Evolutionary conservation across 2,113 vertebrate genomes (phyloP), one percentile per base, ranked within the genome.

Genomic region (Trochalopteron elliotii): DNA sequence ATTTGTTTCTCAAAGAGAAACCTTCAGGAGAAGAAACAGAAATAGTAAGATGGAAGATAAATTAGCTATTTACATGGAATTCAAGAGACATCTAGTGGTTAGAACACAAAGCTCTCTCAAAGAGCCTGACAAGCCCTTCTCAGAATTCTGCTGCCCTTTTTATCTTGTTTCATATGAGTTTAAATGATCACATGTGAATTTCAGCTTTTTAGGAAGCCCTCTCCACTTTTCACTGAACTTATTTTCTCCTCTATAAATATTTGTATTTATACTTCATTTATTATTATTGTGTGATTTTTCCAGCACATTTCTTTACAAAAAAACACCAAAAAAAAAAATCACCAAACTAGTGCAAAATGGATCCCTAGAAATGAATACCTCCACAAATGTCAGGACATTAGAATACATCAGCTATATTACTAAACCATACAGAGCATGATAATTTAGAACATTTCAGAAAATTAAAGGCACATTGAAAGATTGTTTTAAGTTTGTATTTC

Each of bases 1-100:
- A 90, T 85, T 89, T 97, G 81, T 87, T 91, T 95, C 45, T 77
- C 44, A 39, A 93, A 93, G 21, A 93, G 77, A 96, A 95, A 79
- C 79, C 50, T 81, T 88, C 68, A 39, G 27, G 59, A 94, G 52
- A 95, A 93, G 50, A 77, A 91, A 53, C 52, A 71, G 65, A 87
- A 70, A 85, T 42, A 64, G 40, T 61, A 88, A 87, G 39, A 97
- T 69, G 77, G 93, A 96, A 93, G 86, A 78, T 90, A 94, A 95
- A 92, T 52, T 23, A 52, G 80, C 33, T 90, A 49, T 83, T 98
- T 97, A 45, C 14, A 65, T 59, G 87, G 97, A 97, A 94, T 90
- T 92, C 94, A 82, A 95, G 97, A 92, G 98, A 97, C 98, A 98
- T 96, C 98, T 98, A 98, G 98, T 98, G 98, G 98, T 61, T 87